These are phyloP conservation scores for Chrysolina oricalcia DNA, from an alignment of 2,888 invertebrate species.

Conservation along the genomic window DNA sequence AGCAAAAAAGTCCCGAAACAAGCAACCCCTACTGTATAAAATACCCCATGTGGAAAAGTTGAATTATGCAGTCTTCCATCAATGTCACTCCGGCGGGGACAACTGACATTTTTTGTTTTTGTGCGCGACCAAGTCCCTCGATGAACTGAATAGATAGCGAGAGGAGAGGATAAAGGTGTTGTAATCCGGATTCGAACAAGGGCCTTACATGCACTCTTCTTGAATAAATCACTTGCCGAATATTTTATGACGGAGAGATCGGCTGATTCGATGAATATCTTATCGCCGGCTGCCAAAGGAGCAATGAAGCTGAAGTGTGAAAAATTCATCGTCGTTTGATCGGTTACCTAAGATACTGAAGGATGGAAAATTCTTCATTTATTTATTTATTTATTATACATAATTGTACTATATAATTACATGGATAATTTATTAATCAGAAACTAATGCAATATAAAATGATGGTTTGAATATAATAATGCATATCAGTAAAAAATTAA, in stretches of 20 bases:
- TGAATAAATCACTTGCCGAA: constrained; percentile 43
- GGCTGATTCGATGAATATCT: constrained; percentile 6
- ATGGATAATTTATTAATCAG: no score
- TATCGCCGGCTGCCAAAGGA: not conserved
- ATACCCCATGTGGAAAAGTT: constrained; percentile 38
- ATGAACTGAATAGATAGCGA: constrained; percentile 34
- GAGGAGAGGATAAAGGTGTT: constrained; percentile 35
- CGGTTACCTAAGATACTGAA: no score
- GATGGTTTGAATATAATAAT: no score
- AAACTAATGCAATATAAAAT: no score
- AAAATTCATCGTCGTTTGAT: not conserved
- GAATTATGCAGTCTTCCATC: constrained; percentile 51
- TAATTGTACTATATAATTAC: no score
- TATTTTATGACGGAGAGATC: constrained; percentile 13
- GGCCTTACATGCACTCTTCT: constrained; percentile 43
- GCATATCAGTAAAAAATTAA: no score
- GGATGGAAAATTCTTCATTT: no score
- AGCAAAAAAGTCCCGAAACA: not conserved
- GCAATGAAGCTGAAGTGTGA: constrained; percentile 1
- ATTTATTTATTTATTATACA: no score
- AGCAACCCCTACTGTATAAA: constrained; percentile 18
- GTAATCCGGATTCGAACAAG: constrained; percentile 45
- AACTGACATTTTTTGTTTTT: constrained; percentile 43
- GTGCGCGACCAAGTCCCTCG: constrained; percentile 5
- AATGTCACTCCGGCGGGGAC: constrained; percentile 45